A percentile compares a stretch with the other conserved stretches of the same genome.
Evolutionary conservation across 2,113 vertebrate genomes (phyloP).

Genomic region (Tichodroma muraria): DNA sequence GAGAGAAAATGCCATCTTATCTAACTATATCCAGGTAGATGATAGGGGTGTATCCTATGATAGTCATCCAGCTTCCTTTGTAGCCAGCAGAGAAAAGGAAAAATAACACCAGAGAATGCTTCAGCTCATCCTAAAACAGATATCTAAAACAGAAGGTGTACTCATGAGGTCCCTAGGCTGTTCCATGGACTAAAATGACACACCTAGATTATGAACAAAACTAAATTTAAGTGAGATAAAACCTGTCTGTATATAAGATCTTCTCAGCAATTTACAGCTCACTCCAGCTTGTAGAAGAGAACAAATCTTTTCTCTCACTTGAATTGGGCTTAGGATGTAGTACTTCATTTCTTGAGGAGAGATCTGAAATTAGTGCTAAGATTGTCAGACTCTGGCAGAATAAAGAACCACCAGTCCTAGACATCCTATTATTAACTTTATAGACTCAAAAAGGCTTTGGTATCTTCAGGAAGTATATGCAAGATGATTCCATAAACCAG

Average conservation of each 20-base stretch:
- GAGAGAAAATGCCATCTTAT: not conserved
- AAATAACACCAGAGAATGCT: not conserved
- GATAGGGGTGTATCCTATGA: not conserved
- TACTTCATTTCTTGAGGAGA: not conserved
- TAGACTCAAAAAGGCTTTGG: not conserved
- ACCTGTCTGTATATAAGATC: not conserved
- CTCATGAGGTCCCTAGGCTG: not conserved
- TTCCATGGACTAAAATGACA: not conserved
- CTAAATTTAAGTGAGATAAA: not conserved
- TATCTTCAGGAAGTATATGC: not conserved
- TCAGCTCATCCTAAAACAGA: not conserved
- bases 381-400: not conserved
- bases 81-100: not conserved
- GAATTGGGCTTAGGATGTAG: not conserved
- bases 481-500: not conserved
- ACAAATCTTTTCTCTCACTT: not conserved
- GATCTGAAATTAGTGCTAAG: not conserved
- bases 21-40: not conserved
- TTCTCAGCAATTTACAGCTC: not conserved
- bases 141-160: not conserved
- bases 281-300: not conserved
- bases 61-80: not conserved
- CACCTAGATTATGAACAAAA: not conserved
- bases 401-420: not conserved
- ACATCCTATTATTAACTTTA: not conserved